A percentile compares a stretch with the other conserved stretches of the same genome.
phyloP scores from a whole-genome alignment of 2,113 vertebrate species.

The Delphinus delphis region DNA sequence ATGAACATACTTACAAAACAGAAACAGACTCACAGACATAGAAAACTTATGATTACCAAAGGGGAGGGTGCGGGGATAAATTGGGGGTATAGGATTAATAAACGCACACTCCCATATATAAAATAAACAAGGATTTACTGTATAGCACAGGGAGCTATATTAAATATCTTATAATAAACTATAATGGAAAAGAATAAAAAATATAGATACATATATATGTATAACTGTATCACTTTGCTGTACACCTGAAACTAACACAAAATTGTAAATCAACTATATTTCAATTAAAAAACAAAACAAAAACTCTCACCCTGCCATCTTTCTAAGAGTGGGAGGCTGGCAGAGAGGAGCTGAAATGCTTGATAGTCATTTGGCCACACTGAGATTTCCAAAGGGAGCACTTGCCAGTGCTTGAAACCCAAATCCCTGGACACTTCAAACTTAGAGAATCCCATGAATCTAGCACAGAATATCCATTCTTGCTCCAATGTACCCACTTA shows the following conservation, averaged over 20 bases:
- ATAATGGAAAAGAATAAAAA: not conserved
- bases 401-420: slow-evolving; percentile 36
- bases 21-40: no score
- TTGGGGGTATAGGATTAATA: no score
- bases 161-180: not conserved
- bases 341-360: not conserved
- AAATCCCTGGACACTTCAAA: slow-evolving; percentile 2
- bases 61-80: no score
- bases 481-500: not conserved
- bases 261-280: not conserved
- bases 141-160: not conserved
- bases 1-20: no score
- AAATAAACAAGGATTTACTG: no score
- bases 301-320: not conserved
- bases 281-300: not conserved
- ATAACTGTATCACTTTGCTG: not conserved
- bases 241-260: not conserved
- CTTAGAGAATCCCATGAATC: not conserved
- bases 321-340: not conserved
- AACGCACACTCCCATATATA: no score
- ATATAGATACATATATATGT: not conserved
- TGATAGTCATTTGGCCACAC: slow-evolving; percentile 9
- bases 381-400: slow-evolving; percentile 42
- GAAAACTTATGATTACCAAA: no score
- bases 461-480: slow-evolving; percentile 23